Evolutionary conservation across 2,113 vertebrate genomes (phyloP).

Genomic region (Tragulus kanchil): DNA sequence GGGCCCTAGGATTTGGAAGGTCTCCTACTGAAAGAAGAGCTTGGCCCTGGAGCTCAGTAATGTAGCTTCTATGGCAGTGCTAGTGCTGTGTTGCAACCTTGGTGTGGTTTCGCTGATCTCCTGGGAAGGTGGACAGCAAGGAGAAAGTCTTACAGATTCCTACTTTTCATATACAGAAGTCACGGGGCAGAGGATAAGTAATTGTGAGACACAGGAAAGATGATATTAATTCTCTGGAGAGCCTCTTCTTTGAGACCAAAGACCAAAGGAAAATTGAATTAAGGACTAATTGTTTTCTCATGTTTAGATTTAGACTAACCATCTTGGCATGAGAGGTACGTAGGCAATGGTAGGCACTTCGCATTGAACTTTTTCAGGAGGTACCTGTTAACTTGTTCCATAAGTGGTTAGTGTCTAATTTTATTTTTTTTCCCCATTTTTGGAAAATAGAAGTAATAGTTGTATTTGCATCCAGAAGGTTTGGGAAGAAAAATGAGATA

Average conservation of each 20-base stretch:
- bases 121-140: not conserved
- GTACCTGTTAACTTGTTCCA: not conserved
- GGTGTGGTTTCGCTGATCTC: not conserved
- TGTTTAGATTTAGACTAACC: not conserved
- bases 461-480: not conserved
- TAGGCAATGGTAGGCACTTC: not conserved
- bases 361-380: not conserved
- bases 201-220: not conserved
- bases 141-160: not conserved
- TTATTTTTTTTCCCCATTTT: not conserved
- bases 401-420: not conserved
- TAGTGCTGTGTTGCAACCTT: not conserved
- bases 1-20: not conserved
- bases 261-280: conserved; percentile 6
- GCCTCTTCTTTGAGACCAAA: not conserved
- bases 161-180: not conserved
- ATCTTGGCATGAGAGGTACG: not conserved
- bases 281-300: not conserved
- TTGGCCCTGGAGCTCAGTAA: not conserved
- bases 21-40: not conserved
- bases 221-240: not conserved
- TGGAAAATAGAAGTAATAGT: conserved; percentile 28
- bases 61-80: not conserved
- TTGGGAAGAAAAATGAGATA: not conserved
- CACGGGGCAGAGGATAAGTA: not conserved